Base-by-base conservation (phyloP, 2,113 vertebrate species). In the Anoura caudifer region DNA sequence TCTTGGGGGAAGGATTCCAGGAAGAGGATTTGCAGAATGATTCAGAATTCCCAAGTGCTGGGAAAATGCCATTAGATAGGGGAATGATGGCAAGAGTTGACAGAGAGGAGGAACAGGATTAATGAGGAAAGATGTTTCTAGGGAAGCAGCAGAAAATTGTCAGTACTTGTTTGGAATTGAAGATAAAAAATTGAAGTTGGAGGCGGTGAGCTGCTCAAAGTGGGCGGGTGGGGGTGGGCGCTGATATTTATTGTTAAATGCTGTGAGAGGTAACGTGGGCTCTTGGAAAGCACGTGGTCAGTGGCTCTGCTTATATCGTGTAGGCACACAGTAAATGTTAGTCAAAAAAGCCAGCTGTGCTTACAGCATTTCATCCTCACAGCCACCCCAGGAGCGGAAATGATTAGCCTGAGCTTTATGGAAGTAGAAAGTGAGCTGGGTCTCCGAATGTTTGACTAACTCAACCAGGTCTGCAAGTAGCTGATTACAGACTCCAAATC, bases 1-100 rank as follows among this genome's bases (percentile, higher is more conserved):
- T 83, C 88, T 52, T 59, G 85, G 89, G 89, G 94, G 81, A 75
- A 80, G 56, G 77, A 96, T 96, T 97, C 97, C 92, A 97, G 95
- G 97, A 96, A 95, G 79, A 87, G 56, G 73, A 88, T 70, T 79
- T 93, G 63, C 54, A 86, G 85, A 79, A 65, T 94, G 88, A 86
- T 79, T 96, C n/a, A 85, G 67, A 91, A 95, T 96, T 79, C 88
- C 82, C 33, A 75, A 94, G 84, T 70, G 85, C 88, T 82, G 69
- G 82, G 86, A 75, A 96, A 88, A 89, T 90, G 77, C 50, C 79
- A n/a, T 73, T 69, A 70, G 72, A 12, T 65, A 52, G 16, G 50
- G 75, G 13, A 1, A 63, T 28, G 56, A 63, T 31, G 38, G 43
- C n/a, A 50, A 73, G 82, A 56, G 16, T n/a, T 22, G 77, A 75